Base-by-base conservation (phyloP, 2,113 vertebrate species). In the Alosa alosa region DNA sequence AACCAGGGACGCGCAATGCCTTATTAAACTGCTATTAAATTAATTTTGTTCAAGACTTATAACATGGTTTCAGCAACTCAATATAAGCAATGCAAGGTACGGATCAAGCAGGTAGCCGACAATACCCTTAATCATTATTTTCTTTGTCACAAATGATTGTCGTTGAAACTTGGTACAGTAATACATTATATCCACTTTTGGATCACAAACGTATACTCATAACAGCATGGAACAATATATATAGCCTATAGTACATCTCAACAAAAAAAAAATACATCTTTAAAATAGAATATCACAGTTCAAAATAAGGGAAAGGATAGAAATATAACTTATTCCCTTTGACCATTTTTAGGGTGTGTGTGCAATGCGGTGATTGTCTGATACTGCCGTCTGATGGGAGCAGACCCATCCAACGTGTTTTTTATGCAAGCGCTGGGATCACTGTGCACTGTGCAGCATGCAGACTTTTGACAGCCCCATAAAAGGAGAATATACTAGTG, bases 131-230 rank as follows among this genome's bases (percentile, higher is more conserved):
- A 78, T 17, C 31, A 39, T 3, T 31, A 39, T 39, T 78, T 78
- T 78, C 72, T n/a, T n/a, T 36, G 31, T 78, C 72, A 78, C 72
- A 78, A 78, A 78, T 78, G 72, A 78, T 78, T 78, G 72, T 78
- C 72, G 31, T 78, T 78, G 72, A 78, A 78, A 41, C 11, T 13
- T 39, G 72, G 72, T 78, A 78, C 72, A 78, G 36, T 39, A 78
- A 78, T 36, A 78, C 72, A 78, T 78, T 78, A 41, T 78, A 78
- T 36, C 72, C 72, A 78, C 72, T 78, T 41, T 78, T 15, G 72
- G 36, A 78, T 78, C 72, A 78, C 72, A 78, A 39, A 78, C 31
- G 31, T 78, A 78, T 36, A 78, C 72, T 36, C 72, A 15, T 13
- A 78, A 78, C 72, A 78, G 72, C 72, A 39, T 78, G 72, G 72